Conservation (phyloP, 1,140 invertebrate genomes). For the Bombus waltoni region DNA sequence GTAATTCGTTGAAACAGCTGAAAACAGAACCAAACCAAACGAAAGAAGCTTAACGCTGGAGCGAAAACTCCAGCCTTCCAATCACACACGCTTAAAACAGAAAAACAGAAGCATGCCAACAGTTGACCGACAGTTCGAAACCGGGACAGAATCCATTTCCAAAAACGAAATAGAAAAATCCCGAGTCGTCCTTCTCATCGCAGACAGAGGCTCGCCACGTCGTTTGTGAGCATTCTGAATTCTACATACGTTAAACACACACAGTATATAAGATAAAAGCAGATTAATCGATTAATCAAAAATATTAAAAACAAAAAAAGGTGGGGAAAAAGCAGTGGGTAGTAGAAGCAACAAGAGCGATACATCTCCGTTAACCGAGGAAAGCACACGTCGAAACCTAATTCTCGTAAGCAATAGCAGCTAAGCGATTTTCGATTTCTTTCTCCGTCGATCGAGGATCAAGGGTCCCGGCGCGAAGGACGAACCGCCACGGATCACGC, state of each 20-base stretch:
- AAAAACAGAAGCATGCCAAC: slow-evolving; percentile 25
- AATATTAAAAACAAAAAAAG: too few relatives aligned
- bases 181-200: slow-evolving; percentile 51
- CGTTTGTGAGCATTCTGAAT: slow-evolving; percentile 2
- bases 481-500: slow-evolving; percentile 51
- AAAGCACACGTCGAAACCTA: slow-evolving; percentile 1
- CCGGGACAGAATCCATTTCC: slow-evolving; percentile 12
- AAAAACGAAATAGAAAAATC: slow-evolving; percentile 25
- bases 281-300: not conserved
- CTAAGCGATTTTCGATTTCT: slow-evolving; percentile 51
- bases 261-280: not conserved
- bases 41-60: not conserved
- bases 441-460: slow-evolving; percentile 64
- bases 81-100: not conserved
- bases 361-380: slow-evolving; percentile 17
- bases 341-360: not conserved
- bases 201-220: slow-evolving; percentile 45
- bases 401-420: slow-evolving; percentile 2
- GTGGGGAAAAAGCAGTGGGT: not conserved
- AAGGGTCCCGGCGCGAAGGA: slow-evolving; percentile 58
- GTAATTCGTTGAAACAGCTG: not conserved
- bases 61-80: not conserved
- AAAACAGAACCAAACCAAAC: not conserved
- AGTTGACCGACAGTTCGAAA: slow-evolving; percentile 25
- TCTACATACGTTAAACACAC: not conserved